phyloP scores from a whole-genome alignment of 2,113 vertebrate genomes.

The Pelobates fuscus region DNA sequence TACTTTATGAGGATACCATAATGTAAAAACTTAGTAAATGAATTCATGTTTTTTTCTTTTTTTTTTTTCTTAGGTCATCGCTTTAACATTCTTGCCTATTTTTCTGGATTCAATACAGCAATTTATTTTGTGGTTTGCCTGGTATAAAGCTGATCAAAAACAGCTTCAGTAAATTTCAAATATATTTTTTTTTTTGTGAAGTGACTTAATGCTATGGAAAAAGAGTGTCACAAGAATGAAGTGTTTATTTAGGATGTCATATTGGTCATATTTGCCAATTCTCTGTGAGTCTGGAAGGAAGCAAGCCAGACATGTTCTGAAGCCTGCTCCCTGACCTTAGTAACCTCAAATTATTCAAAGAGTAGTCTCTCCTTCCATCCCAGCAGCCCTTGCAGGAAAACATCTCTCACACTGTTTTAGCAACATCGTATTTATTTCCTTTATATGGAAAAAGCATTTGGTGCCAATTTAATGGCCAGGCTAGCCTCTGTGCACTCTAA shows the following conservation, averaged over 20 bases:
- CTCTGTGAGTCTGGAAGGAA: constrained; percentile 71
- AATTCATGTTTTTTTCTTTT: too few relatives aligned
- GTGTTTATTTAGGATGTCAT: constrained; percentile 71
- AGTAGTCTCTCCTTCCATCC: constrained; percentile 66
- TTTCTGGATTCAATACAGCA: constrained; percentile 54
- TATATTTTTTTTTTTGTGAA: constrained; percentile 55
- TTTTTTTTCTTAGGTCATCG: too few relatives aligned
- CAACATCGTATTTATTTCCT: constrained; percentile 66
- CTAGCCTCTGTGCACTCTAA: constrained; percentile 65
- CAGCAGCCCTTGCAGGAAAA: constrained; percentile 63
- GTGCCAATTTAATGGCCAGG: constrained; percentile 75
- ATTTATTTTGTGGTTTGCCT: constrained; percentile 57
- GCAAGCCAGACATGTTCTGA: constrained; percentile 69
- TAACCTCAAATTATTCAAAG: constrained; percentile 71
- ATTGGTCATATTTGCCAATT: constrained; percentile 61
- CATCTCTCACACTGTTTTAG: constrained; percentile 66
- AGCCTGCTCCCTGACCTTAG: constrained; percentile 70
- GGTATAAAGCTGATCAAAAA: constrained; percentile 63
- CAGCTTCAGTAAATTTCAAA: constrained; percentile 68
- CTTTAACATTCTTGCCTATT: too few relatives aligned
- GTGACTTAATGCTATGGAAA: constrained; percentile 70
- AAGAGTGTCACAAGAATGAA: constrained; percentile 64
- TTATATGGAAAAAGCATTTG: constrained; percentile 77
- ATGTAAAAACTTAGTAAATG: too few relatives aligned
- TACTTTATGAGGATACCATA: too few relatives aligned